Conservation (phyloP, 35 echinoderm and acorn worm genomes). For the Apostichopus parvimensis region DNA sequence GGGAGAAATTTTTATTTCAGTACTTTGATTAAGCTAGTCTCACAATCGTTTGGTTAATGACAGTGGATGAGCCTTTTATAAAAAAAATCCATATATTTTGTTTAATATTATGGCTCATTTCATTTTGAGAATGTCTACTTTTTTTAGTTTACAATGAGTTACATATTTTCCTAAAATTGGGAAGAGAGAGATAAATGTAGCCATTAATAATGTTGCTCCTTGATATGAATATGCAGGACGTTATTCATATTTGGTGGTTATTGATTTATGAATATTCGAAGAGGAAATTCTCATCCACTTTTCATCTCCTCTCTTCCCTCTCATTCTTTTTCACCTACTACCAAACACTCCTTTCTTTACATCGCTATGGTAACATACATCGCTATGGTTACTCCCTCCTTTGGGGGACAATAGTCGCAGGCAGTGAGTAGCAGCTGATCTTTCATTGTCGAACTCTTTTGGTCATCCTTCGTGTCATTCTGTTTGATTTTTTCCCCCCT, state of each 20-base stretch:
- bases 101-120: too few relatives aligned
- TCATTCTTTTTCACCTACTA: conserved; percentile 51
- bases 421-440: conserved; percentile 56
- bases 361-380: conserved; percentile 49
- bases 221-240: background rate
- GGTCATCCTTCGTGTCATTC: conserved; percentile 46
- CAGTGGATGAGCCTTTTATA: too few relatives aligned
- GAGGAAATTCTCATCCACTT: conserved; percentile 35
- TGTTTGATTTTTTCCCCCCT: conserved; percentile 6
- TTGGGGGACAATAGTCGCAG: conserved; percentile 57
- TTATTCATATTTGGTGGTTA: background rate
- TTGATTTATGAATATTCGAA: conserved; percentile 1
- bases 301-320: conserved; percentile 23
- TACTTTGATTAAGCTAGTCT: too few relatives aligned
- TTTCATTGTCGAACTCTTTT: conserved; percentile 48
- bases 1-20: too few relatives aligned
- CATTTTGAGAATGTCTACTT: too few relatives aligned
- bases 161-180: too few relatives aligned
- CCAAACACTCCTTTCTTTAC: conserved; percentile 54
- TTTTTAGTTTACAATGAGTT: too few relatives aligned
- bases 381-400: conserved; percentile 51
- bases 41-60: too few relatives aligned
- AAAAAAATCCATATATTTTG: too few relatives aligned
- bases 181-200: background rate
- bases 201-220: background rate